Percentiles rank a stretch among this genome's conserved stretches.
Conservation (phyloP, 2,888 invertebrate species). For the Pollenia amentaria region DNA sequence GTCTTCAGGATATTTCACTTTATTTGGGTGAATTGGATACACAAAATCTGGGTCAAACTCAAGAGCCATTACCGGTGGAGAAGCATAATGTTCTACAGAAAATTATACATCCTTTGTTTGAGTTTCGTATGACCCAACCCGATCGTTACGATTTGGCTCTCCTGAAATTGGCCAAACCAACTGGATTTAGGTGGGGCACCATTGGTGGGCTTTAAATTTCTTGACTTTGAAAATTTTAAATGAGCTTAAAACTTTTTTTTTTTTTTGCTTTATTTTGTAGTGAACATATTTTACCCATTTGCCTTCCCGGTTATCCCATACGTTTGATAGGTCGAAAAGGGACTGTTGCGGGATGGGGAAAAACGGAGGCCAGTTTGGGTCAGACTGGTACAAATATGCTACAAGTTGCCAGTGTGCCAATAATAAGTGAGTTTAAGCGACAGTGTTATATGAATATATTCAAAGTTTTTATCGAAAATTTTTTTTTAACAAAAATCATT, state of each 20-base stretch:
- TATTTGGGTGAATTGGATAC: constrained; percentile 93
- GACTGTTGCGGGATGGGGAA: constrained; percentile 93
- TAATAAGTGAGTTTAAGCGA: constrained; percentile 87
- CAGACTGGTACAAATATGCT: constrained; percentile 92
- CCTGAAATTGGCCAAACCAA: constrained; percentile 89
- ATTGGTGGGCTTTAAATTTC: constrained; percentile 8
- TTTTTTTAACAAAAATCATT: not conserved
- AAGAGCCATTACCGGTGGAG: constrained; percentile 88
- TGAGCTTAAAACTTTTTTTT: not conserved
- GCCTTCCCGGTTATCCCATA: constrained; percentile 87
- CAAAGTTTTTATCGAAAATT: too few species aligned
- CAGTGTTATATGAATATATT: not conserved
- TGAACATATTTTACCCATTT: constrained; percentile 91
- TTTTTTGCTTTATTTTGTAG: constrained; percentile 69
- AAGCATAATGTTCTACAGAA: constrained; percentile 89
- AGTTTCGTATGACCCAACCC: constrained; percentile 92
- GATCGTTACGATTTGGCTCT: constrained; percentile 93
- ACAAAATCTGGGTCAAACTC: constrained; percentile 87
- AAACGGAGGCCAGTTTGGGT: constrained; percentile 89
- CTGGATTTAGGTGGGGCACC: constrained; percentile 84
- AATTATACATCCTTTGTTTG: constrained; percentile 92
- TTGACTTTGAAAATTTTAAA: not conserved
- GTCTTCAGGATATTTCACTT: constrained; percentile 89
- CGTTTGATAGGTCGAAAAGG: constrained; percentile 86
- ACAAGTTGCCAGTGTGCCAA: constrained; percentile 92